phyloP scores from a whole-genome alignment of 2,888 invertebrate species.

The Megastigmus dorsalis region DNA sequence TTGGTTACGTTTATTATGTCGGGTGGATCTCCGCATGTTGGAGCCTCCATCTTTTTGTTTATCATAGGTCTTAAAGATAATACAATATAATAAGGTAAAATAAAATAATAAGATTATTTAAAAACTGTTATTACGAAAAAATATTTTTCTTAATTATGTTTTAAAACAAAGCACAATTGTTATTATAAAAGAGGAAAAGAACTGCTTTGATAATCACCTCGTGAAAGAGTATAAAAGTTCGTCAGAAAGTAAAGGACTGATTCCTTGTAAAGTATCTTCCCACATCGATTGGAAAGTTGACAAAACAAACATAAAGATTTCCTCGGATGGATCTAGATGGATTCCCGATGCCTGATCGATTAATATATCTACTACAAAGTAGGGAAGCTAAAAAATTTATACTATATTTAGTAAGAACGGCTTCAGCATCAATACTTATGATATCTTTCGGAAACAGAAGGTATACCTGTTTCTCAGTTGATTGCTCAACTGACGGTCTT shows the following conservation, averaged over 20 bases:
- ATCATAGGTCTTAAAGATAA: slow-evolving; percentile 85
- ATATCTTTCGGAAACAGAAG: not conserved
- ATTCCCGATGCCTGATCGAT: slow-evolving; percentile 69
- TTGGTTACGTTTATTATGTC: slow-evolving; percentile 82
- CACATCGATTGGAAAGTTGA: slow-evolving; percentile 80
- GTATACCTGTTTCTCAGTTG: not conserved
- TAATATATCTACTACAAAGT: slow-evolving; percentile 79
- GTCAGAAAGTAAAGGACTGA: slow-evolving; percentile 84
- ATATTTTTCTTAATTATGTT: too few species aligned
- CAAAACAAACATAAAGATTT: slow-evolving; percentile 78
- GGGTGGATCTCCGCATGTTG: slow-evolving; percentile 85
- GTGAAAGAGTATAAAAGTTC: slow-evolving; percentile 83
- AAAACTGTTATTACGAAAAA: too few species aligned
- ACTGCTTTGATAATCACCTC: too few species aligned
- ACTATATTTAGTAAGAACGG: too few species aligned
- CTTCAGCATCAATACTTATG: not conserved
- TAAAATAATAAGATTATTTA: slow-evolving; percentile 16
- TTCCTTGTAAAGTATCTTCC: slow-evolving; percentile 81
- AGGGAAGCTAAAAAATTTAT: slow-evolving; percentile 77
- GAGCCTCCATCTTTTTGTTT: slow-evolving; percentile 87
- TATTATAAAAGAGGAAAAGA: too few species aligned
- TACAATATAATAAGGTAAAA: too few species aligned
- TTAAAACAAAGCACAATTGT: too few species aligned
- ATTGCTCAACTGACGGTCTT: slow-evolving; percentile 67
- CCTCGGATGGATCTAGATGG: slow-evolving; percentile 79